phyloP scores from a whole-genome alignment of 2,113 vertebrate species.

The Osmerus eperlanus region DNA sequence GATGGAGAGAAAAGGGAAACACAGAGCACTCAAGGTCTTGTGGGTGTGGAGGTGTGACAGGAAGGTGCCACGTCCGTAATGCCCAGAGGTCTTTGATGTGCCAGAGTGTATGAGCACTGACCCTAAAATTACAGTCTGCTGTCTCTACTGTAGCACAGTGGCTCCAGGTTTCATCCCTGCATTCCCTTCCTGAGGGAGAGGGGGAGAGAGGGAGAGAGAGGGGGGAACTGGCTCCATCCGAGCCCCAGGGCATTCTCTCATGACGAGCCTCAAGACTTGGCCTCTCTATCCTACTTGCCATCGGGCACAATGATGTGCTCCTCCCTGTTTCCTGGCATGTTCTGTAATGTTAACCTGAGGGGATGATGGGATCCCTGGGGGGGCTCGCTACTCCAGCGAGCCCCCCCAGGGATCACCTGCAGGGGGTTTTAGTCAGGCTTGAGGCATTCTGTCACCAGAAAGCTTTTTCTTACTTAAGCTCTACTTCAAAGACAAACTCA shows the following conservation, averaged over 20 bases:
- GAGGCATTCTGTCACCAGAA: too few species aligned
- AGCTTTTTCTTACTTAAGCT: too few species aligned
- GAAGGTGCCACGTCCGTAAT: slow-evolving; percentile 43
- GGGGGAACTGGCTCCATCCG: slow-evolving; percentile 37
- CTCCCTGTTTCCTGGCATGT: slow-evolving; percentile 16
- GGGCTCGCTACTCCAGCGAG: neutral
- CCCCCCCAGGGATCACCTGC: slow-evolving; percentile 25
- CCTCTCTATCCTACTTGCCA: slow-evolving; percentile 30
- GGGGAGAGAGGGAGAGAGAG: neutral
- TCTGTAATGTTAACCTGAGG: slow-evolving; percentile 30
- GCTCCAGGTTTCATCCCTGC: neutral
- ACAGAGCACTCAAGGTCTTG: slow-evolving; percentile 17
- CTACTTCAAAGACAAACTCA: too few species aligned
- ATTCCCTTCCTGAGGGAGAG: neutral
- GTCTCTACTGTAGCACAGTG: neutral
- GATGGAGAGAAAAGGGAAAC: neutral
- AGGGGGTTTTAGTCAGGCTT: slow-evolving; percentile 21
- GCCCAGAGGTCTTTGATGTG: neutral
- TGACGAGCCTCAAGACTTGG: slow-evolving; percentile 25
- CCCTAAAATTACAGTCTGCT: neutral
- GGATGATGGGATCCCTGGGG: slow-evolving; percentile 23
- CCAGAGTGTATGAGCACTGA: neutral
- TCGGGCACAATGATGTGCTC: slow-evolving; percentile 2
- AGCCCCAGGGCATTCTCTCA: slow-evolving; percentile 35
- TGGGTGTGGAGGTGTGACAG: slow-evolving; percentile 10